Evolutionary conservation across 2,797 vertebrate species (phyloP).

Genomic region (Neomorphus geoffroyi): DNA sequence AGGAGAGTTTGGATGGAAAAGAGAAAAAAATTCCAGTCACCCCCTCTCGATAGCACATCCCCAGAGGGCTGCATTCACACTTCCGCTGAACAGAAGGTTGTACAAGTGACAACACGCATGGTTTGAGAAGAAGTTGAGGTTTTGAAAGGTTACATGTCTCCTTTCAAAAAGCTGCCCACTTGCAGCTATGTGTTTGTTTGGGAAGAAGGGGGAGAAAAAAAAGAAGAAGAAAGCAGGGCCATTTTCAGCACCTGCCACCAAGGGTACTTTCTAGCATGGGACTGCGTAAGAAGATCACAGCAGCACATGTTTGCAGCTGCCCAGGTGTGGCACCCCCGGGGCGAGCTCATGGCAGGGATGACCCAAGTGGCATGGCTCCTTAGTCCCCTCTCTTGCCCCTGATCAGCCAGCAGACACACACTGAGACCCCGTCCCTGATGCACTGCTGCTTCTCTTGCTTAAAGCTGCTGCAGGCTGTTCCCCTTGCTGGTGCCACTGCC

Average conservation of each 20-base stretch:
- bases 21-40: conserved; percentile 7
- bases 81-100: conserved; percentile 43
- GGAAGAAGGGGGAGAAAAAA: neutral
- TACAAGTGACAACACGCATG: neutral
- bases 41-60: neutral
- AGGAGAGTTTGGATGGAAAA: neutral
- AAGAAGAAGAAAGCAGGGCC: neutral
- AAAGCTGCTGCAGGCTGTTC: neutral
- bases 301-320: neutral
- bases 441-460: neutral
- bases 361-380: fast-evolving
- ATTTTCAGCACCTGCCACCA: fast-evolving
- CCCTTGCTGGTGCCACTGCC: neutral
- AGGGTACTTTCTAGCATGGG: neutral
- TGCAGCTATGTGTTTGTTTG: conserved; percentile 7
- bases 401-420: fast-evolving
- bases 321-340: neutral
- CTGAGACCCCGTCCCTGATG: fast-evolving
- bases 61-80: conserved; percentile 38
- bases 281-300: fast-evolving
- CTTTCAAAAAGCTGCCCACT: conserved; percentile 13
- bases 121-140: conserved; percentile 3
- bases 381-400: neutral
- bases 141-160: conserved; percentile 34
- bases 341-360: neutral